Evolutionary conservation across 2,888 invertebrate species (phyloP).

Genomic region (Ophion ellenae): DNA sequence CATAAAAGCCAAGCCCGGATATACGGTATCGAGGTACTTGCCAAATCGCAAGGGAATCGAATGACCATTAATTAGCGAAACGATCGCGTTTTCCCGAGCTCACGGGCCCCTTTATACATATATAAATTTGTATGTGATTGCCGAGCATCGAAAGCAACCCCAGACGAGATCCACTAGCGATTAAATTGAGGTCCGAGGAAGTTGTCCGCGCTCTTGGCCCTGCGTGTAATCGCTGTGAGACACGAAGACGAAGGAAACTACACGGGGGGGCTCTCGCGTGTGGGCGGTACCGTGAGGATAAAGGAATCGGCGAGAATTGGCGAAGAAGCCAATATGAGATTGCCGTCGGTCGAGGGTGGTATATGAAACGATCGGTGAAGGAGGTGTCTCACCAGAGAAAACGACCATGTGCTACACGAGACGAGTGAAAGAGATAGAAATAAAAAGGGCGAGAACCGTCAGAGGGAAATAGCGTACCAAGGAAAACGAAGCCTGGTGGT

Average conservation of each 20-base stretch:
- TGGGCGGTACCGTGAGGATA: slow-evolving; percentile 68
- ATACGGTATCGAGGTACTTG: slow-evolving; percentile 32
- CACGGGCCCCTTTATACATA: slow-evolving; percentile 53
- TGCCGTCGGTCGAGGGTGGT: slow-evolving; percentile 53
- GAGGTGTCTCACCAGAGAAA: slow-evolving; percentile 36
- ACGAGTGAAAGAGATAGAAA: slow-evolving; percentile 61
- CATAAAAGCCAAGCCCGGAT: slow-evolving; percentile 38
- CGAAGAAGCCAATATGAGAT: slow-evolving; percentile 72
- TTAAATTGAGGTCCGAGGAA: slow-evolving; percentile 60
- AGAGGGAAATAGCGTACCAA: slow-evolving; percentile 53
- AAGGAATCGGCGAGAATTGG: slow-evolving; percentile 75
- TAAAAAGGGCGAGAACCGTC: slow-evolving; percentile 54
- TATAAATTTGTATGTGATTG: slow-evolving; percentile 60
- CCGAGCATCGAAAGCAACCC: slow-evolving; percentile 50
- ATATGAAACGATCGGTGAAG: slow-evolving; percentile 27
- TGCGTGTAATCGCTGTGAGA: slow-evolving; percentile 75
- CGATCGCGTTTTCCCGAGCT: slow-evolving; percentile 51
- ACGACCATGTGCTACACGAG: background rate
- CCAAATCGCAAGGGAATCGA: slow-evolving; percentile 55
- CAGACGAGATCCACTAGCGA: slow-evolving; percentile 64
- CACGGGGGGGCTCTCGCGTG: slow-evolving; percentile 13
- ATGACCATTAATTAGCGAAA: slow-evolving; percentile 66
- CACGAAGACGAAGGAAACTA: slow-evolving; percentile 71
- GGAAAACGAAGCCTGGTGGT: slow-evolving; percentile 34
- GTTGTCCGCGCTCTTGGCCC: slow-evolving; percentile 57